Conservation (phyloP, 2,797 vertebrate genomes). For the Malacoctenus gilli region DNA sequence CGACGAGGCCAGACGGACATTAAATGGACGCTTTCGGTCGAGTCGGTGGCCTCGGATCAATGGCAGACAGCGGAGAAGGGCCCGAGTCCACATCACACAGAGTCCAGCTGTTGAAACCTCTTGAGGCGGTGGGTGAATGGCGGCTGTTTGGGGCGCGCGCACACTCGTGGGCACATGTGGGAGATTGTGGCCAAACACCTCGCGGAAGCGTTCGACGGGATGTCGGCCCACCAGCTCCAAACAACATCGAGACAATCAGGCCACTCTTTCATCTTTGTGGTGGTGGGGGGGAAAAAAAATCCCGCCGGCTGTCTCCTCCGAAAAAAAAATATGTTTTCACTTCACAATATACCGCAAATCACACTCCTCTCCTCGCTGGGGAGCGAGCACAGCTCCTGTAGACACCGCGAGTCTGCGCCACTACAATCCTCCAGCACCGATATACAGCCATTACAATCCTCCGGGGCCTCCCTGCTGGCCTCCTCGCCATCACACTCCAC, state of each 20-base stretch:
- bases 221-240: conserved; percentile 2
- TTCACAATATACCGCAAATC: conserved; percentile 4
- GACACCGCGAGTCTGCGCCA: conserved; percentile 16
- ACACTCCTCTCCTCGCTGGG: too few relatives aligned
- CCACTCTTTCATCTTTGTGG: not conserved
- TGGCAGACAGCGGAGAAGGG: conserved; percentile 39
- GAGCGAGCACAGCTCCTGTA: conserved; percentile 11
- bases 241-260: not conserved
- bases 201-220: conserved; percentile 2
- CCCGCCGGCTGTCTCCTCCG: not conserved
- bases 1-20: conserved; percentile 39
- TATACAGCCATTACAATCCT: conserved; percentile 20
- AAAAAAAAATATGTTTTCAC: conserved; percentile 1
- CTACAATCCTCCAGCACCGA: conserved; percentile 16
- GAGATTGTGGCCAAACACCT: conserved; percentile 7
- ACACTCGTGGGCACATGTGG: not conserved
- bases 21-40: conserved; percentile 48
- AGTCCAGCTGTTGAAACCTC: conserved; percentile 49
- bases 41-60: conserved; percentile 60
- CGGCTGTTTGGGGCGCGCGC: conserved; percentile 1
- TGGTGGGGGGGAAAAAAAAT: conserved; percentile 5
- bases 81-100: conserved; percentile 50
- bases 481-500: conserved; percentile 34
- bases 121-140: conserved; percentile 40
- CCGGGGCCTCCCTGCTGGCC: conserved; percentile 11